phyloP scores from a whole-genome alignment of 2,888 invertebrate species.

The Dryobota labecula region DNA sequence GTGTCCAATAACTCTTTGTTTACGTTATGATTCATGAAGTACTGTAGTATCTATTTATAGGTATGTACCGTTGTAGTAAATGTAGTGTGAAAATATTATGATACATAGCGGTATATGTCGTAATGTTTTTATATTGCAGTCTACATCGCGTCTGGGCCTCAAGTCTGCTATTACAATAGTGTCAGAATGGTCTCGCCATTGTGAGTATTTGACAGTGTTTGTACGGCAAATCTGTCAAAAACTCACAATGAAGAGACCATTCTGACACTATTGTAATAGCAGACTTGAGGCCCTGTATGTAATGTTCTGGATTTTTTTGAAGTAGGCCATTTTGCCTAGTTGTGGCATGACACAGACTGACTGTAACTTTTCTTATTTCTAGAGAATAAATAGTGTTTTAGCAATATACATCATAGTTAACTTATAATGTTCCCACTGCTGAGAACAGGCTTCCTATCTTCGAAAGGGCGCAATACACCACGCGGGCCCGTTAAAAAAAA shows the following conservation, averaged over 20 bases:
- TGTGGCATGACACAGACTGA: not conserved
- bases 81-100: slow-evolving; percentile 15
- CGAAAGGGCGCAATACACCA: too few relatives aligned
- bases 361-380: not conserved
- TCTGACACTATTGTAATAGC: too few relatives aligned
- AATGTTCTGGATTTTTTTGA: not conserved
- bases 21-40: slow-evolving; percentile 57
- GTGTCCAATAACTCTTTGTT: slow-evolving; percentile 61
- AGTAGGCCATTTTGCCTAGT: not conserved
- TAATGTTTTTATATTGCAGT: slow-evolving; percentile 7
- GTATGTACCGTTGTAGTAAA: slow-evolving; percentile 1
- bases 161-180: too few relatives aligned
- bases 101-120: not conserved
- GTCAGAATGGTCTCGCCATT: too few relatives aligned
- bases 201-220: too few relatives aligned
- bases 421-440: too few relatives aligned
- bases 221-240: too few relatives aligned
- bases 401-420: not conserved
- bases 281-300: too few relatives aligned
- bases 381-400: too few relatives aligned
- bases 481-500: too few relatives aligned
- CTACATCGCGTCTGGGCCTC: not conserved
- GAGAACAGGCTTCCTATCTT: too few relatives aligned
- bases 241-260: too few relatives aligned
- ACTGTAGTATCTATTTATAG: slow-evolving; percentile 29